A percentile compares a stretch with the other conserved stretches of the same genome.
Conservation (phyloP, 2,888 invertebrate species). For the Apocheima hispidaria region DNA sequence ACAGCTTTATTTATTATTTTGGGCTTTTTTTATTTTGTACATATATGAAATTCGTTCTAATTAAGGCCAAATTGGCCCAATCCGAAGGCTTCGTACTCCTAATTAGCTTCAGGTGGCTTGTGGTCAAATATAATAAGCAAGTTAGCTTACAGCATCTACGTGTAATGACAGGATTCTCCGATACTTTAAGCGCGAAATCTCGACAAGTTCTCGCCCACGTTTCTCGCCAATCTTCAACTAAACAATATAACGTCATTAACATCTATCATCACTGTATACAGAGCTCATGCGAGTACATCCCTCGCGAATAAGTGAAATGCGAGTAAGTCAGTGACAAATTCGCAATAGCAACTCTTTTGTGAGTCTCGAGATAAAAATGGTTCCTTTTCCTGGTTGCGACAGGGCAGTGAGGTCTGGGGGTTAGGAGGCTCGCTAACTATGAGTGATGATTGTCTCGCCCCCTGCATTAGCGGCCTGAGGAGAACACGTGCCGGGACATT, state of each 20-base stretch:
- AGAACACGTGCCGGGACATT: constrained; percentile 68
- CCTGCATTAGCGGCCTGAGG: constrained; percentile 64
- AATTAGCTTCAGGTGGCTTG: no score
- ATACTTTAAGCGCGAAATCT: no score
- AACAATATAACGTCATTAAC: constrained; percentile 60
- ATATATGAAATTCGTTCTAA: no score
- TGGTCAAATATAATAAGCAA: no score
- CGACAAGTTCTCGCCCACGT: no score
- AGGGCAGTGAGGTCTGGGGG: constrained; percentile 61
- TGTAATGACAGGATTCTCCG: no score
- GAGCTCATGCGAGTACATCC: constrained; percentile 58
- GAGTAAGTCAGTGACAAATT: constrained; percentile 81
- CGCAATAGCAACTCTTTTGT: constrained; percentile 79
- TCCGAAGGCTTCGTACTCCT: no score
- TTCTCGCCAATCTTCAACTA: not conserved
- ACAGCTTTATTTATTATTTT: no score
- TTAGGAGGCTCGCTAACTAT: constrained; percentile 73
- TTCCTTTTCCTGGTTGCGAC: constrained; percentile 72
- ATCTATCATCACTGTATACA: constrained; percentile 68
- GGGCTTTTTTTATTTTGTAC: no score
- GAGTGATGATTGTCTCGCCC: constrained; percentile 80
- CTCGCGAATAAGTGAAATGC: constrained; percentile 66
- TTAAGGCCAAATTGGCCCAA: no score
- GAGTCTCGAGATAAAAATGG: constrained; percentile 79
- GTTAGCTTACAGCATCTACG: no score